Percentiles rank a stretch among this genome's conserved stretches.
These are phyloP conservation scores for Seriola rivoliana DNA, from an alignment of 2,113 vertebrate species.

Conservation along the genomic window DNA sequence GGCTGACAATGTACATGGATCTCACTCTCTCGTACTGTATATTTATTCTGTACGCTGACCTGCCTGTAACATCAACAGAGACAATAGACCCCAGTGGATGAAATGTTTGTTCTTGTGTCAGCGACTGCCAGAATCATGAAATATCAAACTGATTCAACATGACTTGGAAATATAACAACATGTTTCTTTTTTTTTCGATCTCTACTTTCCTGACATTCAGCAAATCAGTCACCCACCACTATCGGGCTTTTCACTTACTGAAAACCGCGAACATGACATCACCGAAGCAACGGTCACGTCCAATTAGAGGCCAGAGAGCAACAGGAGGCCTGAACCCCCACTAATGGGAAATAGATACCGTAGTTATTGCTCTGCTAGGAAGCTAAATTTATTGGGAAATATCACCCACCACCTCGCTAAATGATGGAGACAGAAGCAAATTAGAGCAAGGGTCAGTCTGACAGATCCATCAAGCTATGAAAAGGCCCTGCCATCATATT, in stretches of 20 bases:
- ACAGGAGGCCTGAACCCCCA: conserved; percentile 57
- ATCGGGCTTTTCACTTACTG: conserved; percentile 41
- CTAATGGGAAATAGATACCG: conserved; percentile 70
- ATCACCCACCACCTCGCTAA: conserved; percentile 57
- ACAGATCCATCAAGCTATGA: conserved; percentile 69
- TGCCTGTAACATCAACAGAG: conserved; percentile 42
- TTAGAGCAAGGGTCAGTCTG: conserved; percentile 71
- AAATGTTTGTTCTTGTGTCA: conserved; percentile 61
- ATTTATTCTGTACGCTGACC: conserved; percentile 52
- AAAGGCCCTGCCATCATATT: conserved; percentile 60
- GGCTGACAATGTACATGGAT: conserved; percentile 24
- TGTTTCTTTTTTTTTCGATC: conserved; percentile 43
- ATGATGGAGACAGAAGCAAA: conserved; percentile 72
- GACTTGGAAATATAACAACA: conserved; percentile 55
- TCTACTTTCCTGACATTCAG: conserved; percentile 35
- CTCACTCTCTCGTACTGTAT: conserved; percentile 48
- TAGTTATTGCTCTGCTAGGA: conserved; percentile 57
- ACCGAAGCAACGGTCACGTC: conserved; percentile 60
- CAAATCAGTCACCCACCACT: conserved; percentile 49
- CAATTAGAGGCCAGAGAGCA: conserved; percentile 62
- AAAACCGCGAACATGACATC: conserved; percentile 71
- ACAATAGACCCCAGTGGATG: conserved; percentile 50
- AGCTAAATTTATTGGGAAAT: conserved; percentile 63
- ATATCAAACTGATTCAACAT: conserved; percentile 70
- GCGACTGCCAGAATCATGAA: conserved; percentile 56